Conservation (phyloP, 2,888 invertebrate genomes). For the Pherbina coryleti region DNA sequence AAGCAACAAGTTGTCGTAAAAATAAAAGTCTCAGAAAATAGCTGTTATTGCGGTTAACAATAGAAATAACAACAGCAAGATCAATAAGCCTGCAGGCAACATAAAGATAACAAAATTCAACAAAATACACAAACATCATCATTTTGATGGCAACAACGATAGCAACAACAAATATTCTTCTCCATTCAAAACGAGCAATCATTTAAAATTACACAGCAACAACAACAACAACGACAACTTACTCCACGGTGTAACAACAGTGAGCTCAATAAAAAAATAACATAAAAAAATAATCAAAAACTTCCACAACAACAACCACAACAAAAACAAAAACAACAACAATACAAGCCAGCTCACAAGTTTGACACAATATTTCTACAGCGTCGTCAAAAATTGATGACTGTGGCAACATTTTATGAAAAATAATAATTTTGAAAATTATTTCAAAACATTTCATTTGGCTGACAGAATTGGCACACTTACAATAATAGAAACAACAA, state of each 20-base stretch:
- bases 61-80: no score
- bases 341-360: background rate
- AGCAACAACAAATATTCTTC: background rate
- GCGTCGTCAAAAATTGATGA: background rate
- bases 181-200: background rate
- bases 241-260: background rate
- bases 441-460: background rate
- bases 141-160: background rate
- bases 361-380: background rate
- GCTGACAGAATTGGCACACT: constrained; percentile 17
- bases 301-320: background rate
- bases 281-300: background rate
- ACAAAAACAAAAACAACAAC: background rate
- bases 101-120: no score
- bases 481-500: background rate
- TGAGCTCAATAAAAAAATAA: background rate
- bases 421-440: background rate
- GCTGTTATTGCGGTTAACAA: no score
- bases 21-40: no score
- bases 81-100: no score
- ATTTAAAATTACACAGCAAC: background rate
- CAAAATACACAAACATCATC: background rate
- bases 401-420: background rate
- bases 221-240: background rate
- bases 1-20: no score